Base-by-base conservation (phyloP, 2,888 invertebrate genomes). In the Nemotelus pantherinus region DNA sequence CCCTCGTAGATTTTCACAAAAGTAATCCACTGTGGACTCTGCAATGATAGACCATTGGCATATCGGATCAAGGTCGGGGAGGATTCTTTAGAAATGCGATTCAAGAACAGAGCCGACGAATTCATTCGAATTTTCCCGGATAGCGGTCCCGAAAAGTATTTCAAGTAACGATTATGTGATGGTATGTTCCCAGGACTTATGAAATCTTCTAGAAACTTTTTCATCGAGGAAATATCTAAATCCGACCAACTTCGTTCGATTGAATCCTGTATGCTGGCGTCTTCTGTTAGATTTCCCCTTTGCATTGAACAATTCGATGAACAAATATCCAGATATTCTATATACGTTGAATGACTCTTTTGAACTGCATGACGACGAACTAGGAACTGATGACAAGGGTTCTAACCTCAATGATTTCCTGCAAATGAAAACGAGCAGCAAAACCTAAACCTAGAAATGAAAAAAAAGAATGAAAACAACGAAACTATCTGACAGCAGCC, bases 161-260 rank as follows among this genome's bases (percentile, higher is more conserved):
- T 93, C 82, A 97, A 93, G 88, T 97, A 97, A 92, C 94, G 90
- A 87, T 91, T 91, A 85, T 94, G 93, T 67, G 94, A 94, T 68
- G 94, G 94, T 81, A 93, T 90, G 80, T 90, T 89, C 79, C 93
- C 87, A 79, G 91, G 90, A 79, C 92, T 92, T 80, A 94, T 89
- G 86, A 93, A 93, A 85, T 94, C 93, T 83, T 97, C 96, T 82
- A 96, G 92, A 87, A 95, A 97, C 83, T 94, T 90, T 83, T 95
- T 91, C 96, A 97, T 97, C 68, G 96, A 95, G 88, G 95, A 96
- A 84, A 96, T 90, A 88, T 97, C 97, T 83, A 97, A 90, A 7
- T 96, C 95, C 85, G 94, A 93, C 85, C 83, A 83, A 79, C 83
- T 83, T 25, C 81, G 79, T 25, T 81, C 76, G 53, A 82, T 81